Evolutionary conservation across 2,113 vertebrate genomes (phyloP).

Genomic region (Uria aalge): DNA sequence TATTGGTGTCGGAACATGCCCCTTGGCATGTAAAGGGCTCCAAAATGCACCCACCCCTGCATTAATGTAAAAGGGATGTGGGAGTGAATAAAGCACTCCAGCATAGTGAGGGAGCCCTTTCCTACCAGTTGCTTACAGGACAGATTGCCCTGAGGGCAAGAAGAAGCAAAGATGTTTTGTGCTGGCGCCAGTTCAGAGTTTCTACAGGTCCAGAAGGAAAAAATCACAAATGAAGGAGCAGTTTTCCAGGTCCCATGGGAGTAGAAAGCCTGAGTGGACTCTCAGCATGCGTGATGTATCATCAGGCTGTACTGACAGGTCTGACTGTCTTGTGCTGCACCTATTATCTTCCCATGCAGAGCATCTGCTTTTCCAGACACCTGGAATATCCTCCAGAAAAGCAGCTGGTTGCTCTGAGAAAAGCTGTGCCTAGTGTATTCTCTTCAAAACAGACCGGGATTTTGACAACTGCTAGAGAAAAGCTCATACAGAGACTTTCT

Average conservation of each 20-base stretch:
- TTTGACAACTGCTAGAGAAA: not conserved
- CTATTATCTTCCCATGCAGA: not conserved
- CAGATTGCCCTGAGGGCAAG: not conserved
- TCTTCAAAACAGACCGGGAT: not conserved
- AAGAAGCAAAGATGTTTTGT: not conserved
- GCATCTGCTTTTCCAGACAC: not conserved
- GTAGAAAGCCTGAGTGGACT: not conserved
- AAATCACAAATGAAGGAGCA: not conserved
- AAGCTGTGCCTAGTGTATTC: not conserved
- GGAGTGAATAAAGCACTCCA: not conserved
- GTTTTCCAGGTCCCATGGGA: not conserved
- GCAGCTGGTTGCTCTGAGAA: not conserved
- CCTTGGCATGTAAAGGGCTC: not conserved
- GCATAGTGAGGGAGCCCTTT: not conserved
- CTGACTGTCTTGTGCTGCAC: not conserved
- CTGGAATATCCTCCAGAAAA: not conserved
- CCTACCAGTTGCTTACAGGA: not conserved
- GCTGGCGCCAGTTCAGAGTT: not conserved
- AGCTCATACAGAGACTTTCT: not conserved
- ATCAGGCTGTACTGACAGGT: not conserved
- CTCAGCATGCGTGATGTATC: fast-evolving
- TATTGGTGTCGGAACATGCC: not conserved
- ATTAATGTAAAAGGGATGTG: not conserved
- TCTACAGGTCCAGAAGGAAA: not conserved
- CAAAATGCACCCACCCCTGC: not conserved